phyloP scores from a whole-genome alignment of 2,797 vertebrate genomes.

The Hafferia zeledoni region DNA sequence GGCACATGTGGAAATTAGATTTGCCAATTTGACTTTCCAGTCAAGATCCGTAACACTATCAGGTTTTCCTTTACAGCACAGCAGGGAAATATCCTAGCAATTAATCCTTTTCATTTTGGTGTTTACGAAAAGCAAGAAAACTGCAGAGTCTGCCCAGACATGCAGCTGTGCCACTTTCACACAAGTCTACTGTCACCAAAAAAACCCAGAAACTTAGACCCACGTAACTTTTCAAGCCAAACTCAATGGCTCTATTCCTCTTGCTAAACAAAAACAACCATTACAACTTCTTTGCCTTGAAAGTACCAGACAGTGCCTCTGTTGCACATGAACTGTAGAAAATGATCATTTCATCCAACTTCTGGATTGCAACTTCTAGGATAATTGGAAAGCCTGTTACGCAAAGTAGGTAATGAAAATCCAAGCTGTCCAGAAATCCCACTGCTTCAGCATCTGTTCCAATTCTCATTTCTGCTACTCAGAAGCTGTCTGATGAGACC shows the following conservation, averaged over 20 bases:
- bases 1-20: background rate
- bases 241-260: background rate
- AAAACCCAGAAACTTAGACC: background rate
- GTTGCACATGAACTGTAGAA: background rate
- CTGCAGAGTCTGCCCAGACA: background rate
- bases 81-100: background rate
- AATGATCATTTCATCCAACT: background rate
- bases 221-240: background rate
- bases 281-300: background rate
- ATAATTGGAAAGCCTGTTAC: background rate
- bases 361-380: background rate
- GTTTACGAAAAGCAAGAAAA: background rate
- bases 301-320: background rate
- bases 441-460: background rate
- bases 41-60: background rate
- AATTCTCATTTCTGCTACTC: background rate
- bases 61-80: background rate
- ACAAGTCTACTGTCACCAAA: background rate
- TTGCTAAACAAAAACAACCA: background rate
- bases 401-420: background rate
- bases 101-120: background rate
- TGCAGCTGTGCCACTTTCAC: background rate
- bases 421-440: background rate
- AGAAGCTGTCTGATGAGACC: background rate
- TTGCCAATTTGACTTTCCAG: background rate